Base-by-base conservation (phyloP, 2,888 invertebrate species). In the Zygothrica quintamaculata region DNA sequence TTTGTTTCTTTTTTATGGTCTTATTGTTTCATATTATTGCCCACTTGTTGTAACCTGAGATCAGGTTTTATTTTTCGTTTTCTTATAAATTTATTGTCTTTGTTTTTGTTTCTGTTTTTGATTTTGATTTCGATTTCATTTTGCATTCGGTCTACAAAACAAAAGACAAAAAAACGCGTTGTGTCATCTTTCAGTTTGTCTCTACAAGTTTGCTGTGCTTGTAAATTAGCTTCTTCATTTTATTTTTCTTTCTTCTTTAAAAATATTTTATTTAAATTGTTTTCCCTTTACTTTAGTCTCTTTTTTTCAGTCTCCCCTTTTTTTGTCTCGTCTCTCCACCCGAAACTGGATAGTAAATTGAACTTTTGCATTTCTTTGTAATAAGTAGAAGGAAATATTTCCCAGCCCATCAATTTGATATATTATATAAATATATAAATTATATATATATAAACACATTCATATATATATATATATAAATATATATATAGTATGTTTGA, bases 111-210 rank as follows among this genome's bases (percentile, higher is more conserved):
- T n/a, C n/a, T n/a, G n/a, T n/a, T 51, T 61, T 71, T 74, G 60
- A 70, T 84, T 71, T 74, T 60, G 64, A 48, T 75, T 64, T 67
- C 62, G 70, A 59, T 81, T 81, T 81, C 56, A 68, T 84, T 77
- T 77, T 55, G 74, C 74, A 74, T 80, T 78, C 72, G 37, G 62
- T 60, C 64, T 52, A 40, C 16, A 25, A 22, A n/a, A 51, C 39
- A 55, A 60, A 58, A 37, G 15, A 29, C 8, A 29, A 31, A 18
- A 42, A 73, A 70, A 62, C 74, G 65, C 53, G 84, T 79, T 79
- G 80, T 86, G 80, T 86, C 80, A 84, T 69, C 68, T 72, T 59
- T 84, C 25, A 43, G 51, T 70, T 58, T 71, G 33, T 62, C 36
- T 42, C 69, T 65, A 11, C 9, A 5, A 9, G 3, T 25, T 43